These are phyloP conservation scores for Byasa hedistus DNA, from an alignment of 2,888 invertebrate species.

Conservation along the genomic window DNA sequence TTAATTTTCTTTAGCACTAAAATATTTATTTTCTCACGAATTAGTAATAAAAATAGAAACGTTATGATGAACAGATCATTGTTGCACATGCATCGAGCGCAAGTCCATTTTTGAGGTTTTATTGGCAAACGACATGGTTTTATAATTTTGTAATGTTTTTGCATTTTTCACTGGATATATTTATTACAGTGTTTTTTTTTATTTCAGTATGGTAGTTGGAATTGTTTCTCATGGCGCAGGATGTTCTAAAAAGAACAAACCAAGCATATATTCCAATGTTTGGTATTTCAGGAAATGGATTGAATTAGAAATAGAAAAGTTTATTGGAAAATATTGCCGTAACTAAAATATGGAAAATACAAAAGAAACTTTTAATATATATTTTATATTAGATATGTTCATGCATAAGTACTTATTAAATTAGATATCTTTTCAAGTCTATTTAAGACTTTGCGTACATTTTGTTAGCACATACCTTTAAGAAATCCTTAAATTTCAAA, in stretches of 20 bases:
- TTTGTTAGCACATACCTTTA: too few relatives aligned
- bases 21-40: too few relatives aligned
- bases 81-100: too few relatives aligned
- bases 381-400: background rate
- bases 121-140: too few relatives aligned
- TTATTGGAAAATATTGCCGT: conserved; percentile 39
- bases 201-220: conserved; percentile 58
- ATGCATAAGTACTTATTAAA: background rate
- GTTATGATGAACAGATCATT: too few relatives aligned
- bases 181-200: conserved; percentile 1
- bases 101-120: too few relatives aligned
- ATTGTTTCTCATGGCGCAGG: conserved; percentile 67
- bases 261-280: conserved; percentile 61
- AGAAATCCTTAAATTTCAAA: too few relatives aligned
- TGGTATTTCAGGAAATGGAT: conserved; percentile 60
- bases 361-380: background rate
- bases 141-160: too few relatives aligned
- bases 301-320: conserved; percentile 38
- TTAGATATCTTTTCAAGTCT: background rate
- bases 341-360: background rate
- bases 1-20: too few relatives aligned
- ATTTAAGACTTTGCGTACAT: background rate
- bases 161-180: background rate
- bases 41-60: too few relatives aligned
- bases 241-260: conserved; percentile 56